Evolutionary conservation across 1,140 invertebrate species (phyloP).

Genomic region (Callitettix versicolor): DNA sequence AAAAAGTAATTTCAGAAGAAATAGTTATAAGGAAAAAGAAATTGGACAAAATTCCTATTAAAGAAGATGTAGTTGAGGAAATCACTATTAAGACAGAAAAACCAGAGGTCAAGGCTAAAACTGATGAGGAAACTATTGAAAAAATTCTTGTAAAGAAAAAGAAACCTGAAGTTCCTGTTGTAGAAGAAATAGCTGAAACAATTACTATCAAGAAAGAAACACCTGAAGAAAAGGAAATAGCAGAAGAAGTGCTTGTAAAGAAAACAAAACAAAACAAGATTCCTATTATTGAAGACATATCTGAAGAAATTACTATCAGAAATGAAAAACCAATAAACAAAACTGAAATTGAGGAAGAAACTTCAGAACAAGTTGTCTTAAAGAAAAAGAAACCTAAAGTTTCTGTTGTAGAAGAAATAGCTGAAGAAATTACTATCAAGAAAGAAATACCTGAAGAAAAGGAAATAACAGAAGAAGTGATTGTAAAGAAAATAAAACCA

Average conservation of each 20-base stretch:
- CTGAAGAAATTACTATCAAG: constrained; percentile 35
- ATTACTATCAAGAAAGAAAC: constrained; percentile 36
- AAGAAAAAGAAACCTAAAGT: constrained; percentile 34
- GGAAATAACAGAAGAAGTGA: constrained; percentile 34
- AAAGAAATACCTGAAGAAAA: constrained; percentile 33
- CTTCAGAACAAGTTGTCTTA: constrained; percentile 25
- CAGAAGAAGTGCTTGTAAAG: constrained; percentile 33
- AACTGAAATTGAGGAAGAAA: constrained; percentile 12
- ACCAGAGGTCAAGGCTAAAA: constrained; percentile 10
- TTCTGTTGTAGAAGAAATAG: constrained; percentile 31
- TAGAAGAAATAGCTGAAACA: constrained; percentile 37
- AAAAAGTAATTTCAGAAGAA: constrained; percentile 18
- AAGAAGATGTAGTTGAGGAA: constrained; percentile 29
- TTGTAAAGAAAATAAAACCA: constrained; percentile 32
- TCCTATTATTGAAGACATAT: too few species aligned
- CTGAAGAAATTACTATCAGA: too few species aligned
- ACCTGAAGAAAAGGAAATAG: constrained; percentile 31
- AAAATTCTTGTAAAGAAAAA: constrained; percentile 31
- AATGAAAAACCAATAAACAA: constrained; percentile 5
- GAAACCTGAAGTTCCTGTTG: constrained; percentile 27
- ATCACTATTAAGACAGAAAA: constrained; percentile 30
- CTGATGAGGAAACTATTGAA: constrained; percentile 18
- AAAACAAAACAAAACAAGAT: constrained; percentile 9
- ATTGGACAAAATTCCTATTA: constrained; percentile 17
- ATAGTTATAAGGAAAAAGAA: constrained; percentile 24